Evolutionary conservation across 2,888 invertebrate species (phyloP).

Genomic region (Notodonta dromedarius): DNA sequence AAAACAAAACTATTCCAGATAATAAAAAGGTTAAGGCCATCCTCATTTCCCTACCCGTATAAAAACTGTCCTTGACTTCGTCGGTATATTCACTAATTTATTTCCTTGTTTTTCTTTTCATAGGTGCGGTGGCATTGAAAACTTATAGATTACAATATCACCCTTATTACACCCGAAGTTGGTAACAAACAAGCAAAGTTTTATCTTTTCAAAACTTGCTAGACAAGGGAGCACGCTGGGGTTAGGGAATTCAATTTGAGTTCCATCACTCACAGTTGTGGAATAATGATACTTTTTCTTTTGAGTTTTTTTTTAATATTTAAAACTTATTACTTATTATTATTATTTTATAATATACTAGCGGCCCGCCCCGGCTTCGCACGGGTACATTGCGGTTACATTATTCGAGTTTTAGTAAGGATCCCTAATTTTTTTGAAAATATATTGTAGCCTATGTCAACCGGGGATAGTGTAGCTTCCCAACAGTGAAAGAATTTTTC

Average conservation of each 20-base stretch:
- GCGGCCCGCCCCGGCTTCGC: too few relatives aligned
- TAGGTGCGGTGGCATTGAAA: not conserved
- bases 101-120: slow-evolving; percentile 1
- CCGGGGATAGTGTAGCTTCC: too few relatives aligned
- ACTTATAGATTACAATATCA: not conserved
- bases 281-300: too few relatives aligned
- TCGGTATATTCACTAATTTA: not conserved
- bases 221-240: not conserved
- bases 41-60: not conserved
- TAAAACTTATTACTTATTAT: too few relatives aligned
- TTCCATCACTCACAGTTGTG: not conserved
- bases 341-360: too few relatives aligned
- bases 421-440: too few relatives aligned
- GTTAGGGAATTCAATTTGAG: slow-evolving; percentile 5
- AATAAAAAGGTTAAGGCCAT: slow-evolving; percentile 1
- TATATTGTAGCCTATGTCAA: too few relatives aligned
- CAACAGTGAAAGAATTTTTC: too few relatives aligned
- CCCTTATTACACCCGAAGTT: not conserved
- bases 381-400: too few relatives aligned
- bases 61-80: not conserved
- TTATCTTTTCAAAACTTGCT: slow-evolving; percentile 1
- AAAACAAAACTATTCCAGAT: not conserved
- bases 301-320: too few relatives aligned
- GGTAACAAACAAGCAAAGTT: not conserved
- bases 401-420: too few relatives aligned